Evolutionary conservation across 2,797 vertebrate species (phyloP).

Genomic region (Lithobates sylvaticus): DNA sequence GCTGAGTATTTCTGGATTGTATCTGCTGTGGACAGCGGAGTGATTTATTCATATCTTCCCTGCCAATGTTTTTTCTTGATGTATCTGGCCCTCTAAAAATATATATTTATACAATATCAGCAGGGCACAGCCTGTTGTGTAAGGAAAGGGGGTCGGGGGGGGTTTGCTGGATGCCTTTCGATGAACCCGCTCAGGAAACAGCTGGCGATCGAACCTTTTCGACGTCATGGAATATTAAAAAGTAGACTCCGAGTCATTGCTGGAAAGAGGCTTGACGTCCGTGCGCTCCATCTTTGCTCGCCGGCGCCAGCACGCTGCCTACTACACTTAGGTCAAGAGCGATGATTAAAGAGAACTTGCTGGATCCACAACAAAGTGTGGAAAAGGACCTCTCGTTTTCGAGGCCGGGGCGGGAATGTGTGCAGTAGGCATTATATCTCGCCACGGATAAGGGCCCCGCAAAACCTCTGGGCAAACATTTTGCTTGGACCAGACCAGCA

Average conservation of each 20-base stretch:
- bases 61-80: constrained; percentile 58
- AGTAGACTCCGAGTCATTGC: constrained; percentile 48
- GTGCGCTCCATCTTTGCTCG: constrained; percentile 43
- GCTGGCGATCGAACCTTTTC: constrained; percentile 34
- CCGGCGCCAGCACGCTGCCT: constrained; percentile 49
- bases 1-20: constrained; percentile 49
- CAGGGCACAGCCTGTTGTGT: constrained; percentile 58
- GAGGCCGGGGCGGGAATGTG: constrained; percentile 47
- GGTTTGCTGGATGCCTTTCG: constrained; percentile 37
- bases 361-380: constrained; percentile 60
- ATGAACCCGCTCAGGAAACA: constrained; percentile 53
- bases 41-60: constrained; percentile 51
- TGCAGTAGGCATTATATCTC: constrained; percentile 43
- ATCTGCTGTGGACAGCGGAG: constrained; percentile 42
- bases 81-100: constrained; percentile 59
- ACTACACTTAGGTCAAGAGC: constrained; percentile 57
- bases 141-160: constrained; percentile 6
- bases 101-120: constrained; percentile 62
- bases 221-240: constrained; percentile 63
- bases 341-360: constrained; percentile 58
- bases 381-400: constrained; percentile 53
- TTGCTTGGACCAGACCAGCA: constrained; percentile 50
- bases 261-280: constrained; percentile 48
- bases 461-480: constrained; percentile 58
- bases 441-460: constrained; percentile 30